Base-by-base conservation (phyloP, 1,140 invertebrate genomes). In the Magallana angulata region DNA sequence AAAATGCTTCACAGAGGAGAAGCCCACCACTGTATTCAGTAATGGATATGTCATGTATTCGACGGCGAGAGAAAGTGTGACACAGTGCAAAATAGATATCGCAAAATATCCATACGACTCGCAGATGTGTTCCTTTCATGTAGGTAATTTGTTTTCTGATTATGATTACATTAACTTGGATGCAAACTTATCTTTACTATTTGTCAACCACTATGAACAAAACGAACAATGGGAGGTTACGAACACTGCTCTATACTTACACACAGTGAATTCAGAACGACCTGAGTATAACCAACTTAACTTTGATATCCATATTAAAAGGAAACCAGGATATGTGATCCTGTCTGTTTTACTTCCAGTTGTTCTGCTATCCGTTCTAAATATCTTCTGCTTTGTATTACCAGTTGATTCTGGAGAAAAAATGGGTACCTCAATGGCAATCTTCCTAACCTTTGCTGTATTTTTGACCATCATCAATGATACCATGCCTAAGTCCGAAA, bases 331-430 rank as follows among this genome's bases (percentile, higher is more conserved):
- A 58, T 86, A 85, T 58, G 86, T 81, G 57, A 76, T 88, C 4
- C 16, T 88, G 4, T 87, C 60, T 48, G 82, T 90, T 8, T 48
- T 90, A 12, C 48, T 90, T 9, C 90, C 90, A 8, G 48, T 88
- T 14, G 16, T 87, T 1, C 24, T 88, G 18, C 71, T 90, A 11
- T 89, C 90, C 7, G 12, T 88, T 14, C 87, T 90, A 1, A 87
- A 81, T 59, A 80, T 84, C 48, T 85, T 87, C 36, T 87, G 89
- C 56, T 89, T 88, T 82, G 18, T 85, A 6, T 16, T 90, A n/a
- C 90, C 90, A 14, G 85, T 90, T 48, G 81, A 88, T 11, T 88
- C 58, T 18, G 90, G 90, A 12, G 90, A 90, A 48, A 90, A 89
- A 56, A 86, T 89, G 57, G 85, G 84, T 4, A 84, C 89, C 12